Evolutionary conservation across 1,140 invertebrate species (phyloP), one percentile per base, ranked within the genome.

Genomic region (Drosophila kepulauana): DNA sequence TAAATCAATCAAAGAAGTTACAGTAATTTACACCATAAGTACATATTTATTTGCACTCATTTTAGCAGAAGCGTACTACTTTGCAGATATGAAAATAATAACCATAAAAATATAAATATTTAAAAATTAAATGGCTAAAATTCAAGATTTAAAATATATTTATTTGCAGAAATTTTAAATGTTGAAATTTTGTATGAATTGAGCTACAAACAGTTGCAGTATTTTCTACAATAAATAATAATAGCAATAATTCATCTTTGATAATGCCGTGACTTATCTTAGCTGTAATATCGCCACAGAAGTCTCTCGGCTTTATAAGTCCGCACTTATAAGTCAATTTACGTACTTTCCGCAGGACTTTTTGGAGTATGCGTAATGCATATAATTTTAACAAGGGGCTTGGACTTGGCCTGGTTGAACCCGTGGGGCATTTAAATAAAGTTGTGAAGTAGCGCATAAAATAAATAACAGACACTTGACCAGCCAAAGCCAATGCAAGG

Each of bases 401-500:
- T 48, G 13, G 15, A 20, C 46, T 8, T 10, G 7, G 35, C 35
- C 20, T 3, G 20, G 8, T 38, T 10, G 35, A 25, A 38, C 35
- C 35, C 35, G 35, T 41, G 10, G 10, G 58, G 84, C 69, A 80
- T 65, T 80, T 70, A 84, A 88, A 88, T 88, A 88, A 88, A 88
- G 84, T 88, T 88, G 84, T 88, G 85, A 88, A 88, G 84, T 88
- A 88, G 85, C 84, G 81, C 70, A 78, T 89, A 87, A 58, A 67
- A 88, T 88, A 89, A 88, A 88, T 89, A 89, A 84, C 84, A 61
- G 77, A 67, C 85, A 85, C 81, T 84, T 84, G 81, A 84, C 48
- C 58, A 57, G 51, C 6, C 20, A 25, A 25, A 25, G 20, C 20
- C 20, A 25, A 25, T 4, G 20, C 20, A 25, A 25, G 20, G 3